phyloP scores from a whole-genome alignment of 2,113 vertebrate genomes.

The Cavia porcellus region DNA sequence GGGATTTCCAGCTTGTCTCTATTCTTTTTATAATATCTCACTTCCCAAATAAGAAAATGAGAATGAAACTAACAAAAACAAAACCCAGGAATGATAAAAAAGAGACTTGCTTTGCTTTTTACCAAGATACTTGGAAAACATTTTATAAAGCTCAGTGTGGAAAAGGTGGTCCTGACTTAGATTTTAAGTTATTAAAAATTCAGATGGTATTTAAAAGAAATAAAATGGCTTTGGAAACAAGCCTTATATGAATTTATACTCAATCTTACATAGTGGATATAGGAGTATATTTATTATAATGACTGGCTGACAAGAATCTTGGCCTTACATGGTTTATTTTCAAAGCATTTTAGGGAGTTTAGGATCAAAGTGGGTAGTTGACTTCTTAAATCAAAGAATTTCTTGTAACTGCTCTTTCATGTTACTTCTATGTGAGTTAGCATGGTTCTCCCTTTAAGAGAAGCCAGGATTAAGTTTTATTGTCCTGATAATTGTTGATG shows the following conservation, averaged over 20 bases:
- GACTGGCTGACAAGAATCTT: not conserved
- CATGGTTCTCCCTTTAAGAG: not conserved
- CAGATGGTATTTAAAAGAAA: not conserved
- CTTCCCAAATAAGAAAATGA: not conserved
- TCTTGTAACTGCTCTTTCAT: slow-evolving; percentile 27
- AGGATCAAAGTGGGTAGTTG: not conserved
- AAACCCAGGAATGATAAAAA: not conserved
- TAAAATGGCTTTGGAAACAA: not conserved
- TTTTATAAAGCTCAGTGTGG: not conserved
- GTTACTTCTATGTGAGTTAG: slow-evolving; percentile 34
- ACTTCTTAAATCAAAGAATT: not conserved
- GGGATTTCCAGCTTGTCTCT: not conserved
- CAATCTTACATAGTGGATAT: not conserved
- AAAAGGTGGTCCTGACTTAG: not conserved
- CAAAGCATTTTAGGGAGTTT: not conserved
- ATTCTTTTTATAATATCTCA: not conserved
- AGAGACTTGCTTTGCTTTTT: slow-evolving; percentile 15
- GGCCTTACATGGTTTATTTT: not conserved
- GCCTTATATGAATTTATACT: not conserved
- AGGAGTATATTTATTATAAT: not conserved
- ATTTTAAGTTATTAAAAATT: slow-evolving; percentile 33
- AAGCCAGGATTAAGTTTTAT: slow-evolving; percentile 38
- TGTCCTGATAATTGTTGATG: not conserved
- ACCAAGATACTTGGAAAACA: not conserved
- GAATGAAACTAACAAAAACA: not conserved